Percentiles rank a stretch among this genome's conserved stretches.
These are phyloP conservation scores for Diplodus sargus DNA, from an alignment of 2,797 vertebrate genomes.

Conservation along the genomic window DNA sequence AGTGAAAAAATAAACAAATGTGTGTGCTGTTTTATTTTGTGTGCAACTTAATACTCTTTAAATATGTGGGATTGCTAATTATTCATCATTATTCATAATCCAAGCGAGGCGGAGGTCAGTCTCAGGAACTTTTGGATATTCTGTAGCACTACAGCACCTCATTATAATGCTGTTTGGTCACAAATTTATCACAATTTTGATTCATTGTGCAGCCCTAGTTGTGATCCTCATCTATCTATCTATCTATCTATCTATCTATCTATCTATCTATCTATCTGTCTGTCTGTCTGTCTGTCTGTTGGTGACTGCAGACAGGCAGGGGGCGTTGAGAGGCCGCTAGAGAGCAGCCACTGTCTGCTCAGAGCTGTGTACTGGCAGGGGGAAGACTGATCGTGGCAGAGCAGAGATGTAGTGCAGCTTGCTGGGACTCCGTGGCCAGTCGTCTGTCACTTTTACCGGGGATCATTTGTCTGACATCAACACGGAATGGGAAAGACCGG, in stretches of 20 bases:
- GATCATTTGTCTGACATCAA: slow-evolving; percentile 31
- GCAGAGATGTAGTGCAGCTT: slow-evolving; percentile 72
- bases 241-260: slow-evolving; percentile 24
- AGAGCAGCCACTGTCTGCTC: slow-evolving; percentile 40
- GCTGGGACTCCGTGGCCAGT: slow-evolving; percentile 60
- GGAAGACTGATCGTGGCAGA: slow-evolving; percentile 60
- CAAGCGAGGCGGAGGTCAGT: too few species aligned
- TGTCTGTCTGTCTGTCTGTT: neutral
- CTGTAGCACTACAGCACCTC: too few species aligned
- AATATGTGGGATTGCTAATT: too few species aligned
- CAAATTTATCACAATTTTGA: too few species aligned
- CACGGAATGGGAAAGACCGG: slow-evolving; percentile 41
- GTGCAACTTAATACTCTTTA: too few species aligned
- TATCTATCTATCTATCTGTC: slow-evolving; percentile 15
- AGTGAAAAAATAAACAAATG: too few species aligned
- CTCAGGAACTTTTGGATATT: too few species aligned
- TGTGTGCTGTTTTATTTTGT: too few species aligned
- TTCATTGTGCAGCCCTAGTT: too few species aligned
- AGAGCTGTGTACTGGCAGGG: slow-evolving; percentile 23
- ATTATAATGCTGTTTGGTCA: too few species aligned
- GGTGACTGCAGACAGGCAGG: slow-evolving; percentile 45
- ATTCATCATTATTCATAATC: too few species aligned
- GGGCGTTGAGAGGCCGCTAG: slow-evolving; percentile 56
- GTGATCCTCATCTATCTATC: neutral
- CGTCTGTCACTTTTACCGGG: slow-evolving; percentile 66